These are phyloP conservation scores for Mirza zaza DNA, from an alignment of 2,113 vertebrate genomes.

Conservation along the genomic window DNA sequence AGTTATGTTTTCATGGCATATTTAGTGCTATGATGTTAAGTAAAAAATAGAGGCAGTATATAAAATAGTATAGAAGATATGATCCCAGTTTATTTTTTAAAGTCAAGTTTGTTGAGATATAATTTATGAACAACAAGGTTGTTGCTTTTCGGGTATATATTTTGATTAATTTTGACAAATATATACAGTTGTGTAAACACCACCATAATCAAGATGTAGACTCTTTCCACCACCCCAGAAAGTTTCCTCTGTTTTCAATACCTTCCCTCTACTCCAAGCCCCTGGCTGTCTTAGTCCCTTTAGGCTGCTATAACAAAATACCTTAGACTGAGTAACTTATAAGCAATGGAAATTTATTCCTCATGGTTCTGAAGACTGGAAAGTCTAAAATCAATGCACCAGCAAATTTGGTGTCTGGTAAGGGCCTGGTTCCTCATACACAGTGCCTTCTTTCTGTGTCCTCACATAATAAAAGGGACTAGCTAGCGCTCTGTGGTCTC, in stretches of 20 bases:
- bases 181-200: background rate
- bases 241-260: background rate
- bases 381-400: background rate
- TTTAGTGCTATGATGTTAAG: conserved; percentile 24
- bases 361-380: background rate
- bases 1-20: background rate
- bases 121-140: background rate
- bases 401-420: background rate
- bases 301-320: background rate
- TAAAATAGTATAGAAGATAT: background rate
- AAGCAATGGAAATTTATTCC: background rate
- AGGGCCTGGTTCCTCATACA: background rate
- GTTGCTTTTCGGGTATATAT: background rate
- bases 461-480: background rate
- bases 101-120: background rate
- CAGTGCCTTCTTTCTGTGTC: background rate
- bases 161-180: background rate
- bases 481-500: background rate
- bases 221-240: background rate
- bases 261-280: background rate
- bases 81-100: background rate
- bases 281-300: background rate
- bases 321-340: background rate
- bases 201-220: background rate
- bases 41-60: background rate